Conservation (phyloP, 2,113 vertebrate genomes). For the Naja naja region DNA sequence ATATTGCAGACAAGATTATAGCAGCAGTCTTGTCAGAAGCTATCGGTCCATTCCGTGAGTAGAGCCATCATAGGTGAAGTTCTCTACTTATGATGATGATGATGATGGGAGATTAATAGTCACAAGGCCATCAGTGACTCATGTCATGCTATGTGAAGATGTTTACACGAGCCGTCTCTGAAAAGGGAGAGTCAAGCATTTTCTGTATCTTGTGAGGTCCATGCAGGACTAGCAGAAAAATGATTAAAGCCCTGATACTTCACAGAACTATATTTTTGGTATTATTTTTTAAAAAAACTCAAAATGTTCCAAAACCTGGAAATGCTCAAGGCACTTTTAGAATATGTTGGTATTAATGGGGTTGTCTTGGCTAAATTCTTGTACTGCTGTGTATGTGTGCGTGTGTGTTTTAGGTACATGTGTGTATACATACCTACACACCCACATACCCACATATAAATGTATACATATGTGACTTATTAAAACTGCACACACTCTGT, state of each 20-base stretch:
- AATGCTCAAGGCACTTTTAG: not conserved
- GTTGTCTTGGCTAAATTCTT: constrained; percentile 38
- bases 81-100: not conserved
- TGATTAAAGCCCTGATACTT: constrained; percentile 51
- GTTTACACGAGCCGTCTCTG: not conserved
- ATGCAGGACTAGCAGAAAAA: constrained; percentile 14
- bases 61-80: not conserved
- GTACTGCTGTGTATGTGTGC: not conserved
- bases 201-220: constrained; percentile 39
- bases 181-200: constrained; percentile 17
- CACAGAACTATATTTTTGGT: constrained; percentile 36
- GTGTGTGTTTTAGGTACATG: not conserved
- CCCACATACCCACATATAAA: not conserved
- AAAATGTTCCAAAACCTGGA: constrained; percentile 53
- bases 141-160: not conserved
- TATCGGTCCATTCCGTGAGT: not conserved
- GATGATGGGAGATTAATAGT: not conserved
- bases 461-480: constrained; percentile 22
- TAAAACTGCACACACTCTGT: constrained; percentile 33
- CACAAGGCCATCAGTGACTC: not conserved
- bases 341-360: not conserved
- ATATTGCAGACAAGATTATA: not conserved
- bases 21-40: not conserved
- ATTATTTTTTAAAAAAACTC: constrained; percentile 38
- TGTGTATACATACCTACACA: constrained; percentile 14